Percentiles rank a stretch among this genome's conserved stretches.
Evolutionary conservation across 2,113 vertebrate genomes (phyloP).

Genomic region (Plotosus lineatus): DNA sequence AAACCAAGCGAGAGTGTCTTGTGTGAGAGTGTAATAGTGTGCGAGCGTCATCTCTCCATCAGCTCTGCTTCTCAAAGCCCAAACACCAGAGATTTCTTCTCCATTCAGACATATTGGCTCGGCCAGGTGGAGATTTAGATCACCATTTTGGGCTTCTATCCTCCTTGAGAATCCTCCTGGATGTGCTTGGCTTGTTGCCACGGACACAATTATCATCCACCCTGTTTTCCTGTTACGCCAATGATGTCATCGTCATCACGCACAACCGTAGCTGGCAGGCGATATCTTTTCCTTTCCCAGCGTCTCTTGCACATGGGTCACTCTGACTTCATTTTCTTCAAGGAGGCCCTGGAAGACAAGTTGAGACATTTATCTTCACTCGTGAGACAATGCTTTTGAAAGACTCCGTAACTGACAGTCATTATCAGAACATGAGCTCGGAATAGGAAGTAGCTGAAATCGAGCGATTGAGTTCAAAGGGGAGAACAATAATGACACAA

Average conservation of each 20-base stretch:
- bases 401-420: conserved; percentile 3
- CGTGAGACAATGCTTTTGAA: conserved; percentile 44
- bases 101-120: background rate
- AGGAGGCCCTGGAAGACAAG: conserved; percentile 9
- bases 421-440: conserved; percentile 47
- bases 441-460: background rate
- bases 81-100: background rate
- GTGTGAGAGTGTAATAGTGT: background rate
- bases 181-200: conserved; percentile 50
- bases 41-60: conserved; percentile 6
- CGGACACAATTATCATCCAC: conserved; percentile 59
- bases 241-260: conserved; percentile 68
- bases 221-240: conserved; percentile 63
- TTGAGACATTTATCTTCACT: conserved; percentile 19
- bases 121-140: conserved; percentile 25
- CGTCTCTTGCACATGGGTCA: conserved; percentile 32
- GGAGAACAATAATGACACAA: background rate
- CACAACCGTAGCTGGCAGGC: conserved; percentile 50
- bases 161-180: conserved; percentile 36
- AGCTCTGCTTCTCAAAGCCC: background rate
- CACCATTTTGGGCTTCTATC: background rate
- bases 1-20: background rate
- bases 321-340: conserved; percentile 48
- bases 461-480: background rate
- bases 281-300: conserved; percentile 27